Base-by-base conservation (phyloP, 1,140 invertebrate species). In the Harpegnathos saltator region DNA sequence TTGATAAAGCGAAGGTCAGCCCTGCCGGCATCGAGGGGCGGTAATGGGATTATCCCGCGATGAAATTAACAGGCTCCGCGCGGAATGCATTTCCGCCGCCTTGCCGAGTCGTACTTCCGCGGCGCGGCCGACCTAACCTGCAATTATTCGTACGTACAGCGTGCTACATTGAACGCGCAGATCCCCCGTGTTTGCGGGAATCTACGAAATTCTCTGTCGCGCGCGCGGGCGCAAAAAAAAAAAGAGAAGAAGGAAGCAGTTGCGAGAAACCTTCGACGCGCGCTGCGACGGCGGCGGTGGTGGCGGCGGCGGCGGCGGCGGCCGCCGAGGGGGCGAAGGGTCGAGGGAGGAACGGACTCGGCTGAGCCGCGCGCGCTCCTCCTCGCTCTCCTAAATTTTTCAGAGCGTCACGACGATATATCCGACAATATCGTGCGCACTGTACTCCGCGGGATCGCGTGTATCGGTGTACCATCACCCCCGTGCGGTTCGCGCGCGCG, bases 381-480 rank as follows among this genome's bases (percentile, higher is more conserved):
- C 33, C 66, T 80, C 22, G 52, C 52, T 69, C 52, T 69, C 85
- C 73, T 84, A 87, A 87, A 87, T 87, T 87, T 87, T 83, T 82
- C 71, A 84, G 85, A 87, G 83, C 78, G 26, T 82, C 68, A 65
- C 81, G 68, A 73, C 72, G 80, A 83, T 86, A 77, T 86, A 86
- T 83, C 84, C 85, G 62, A 86, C 84, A 71, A 83, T 44, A 44
- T 72, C 85, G 80, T 74, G 81, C 65, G 77, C 85, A 85, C 74
- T 63, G 75, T 85, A 73, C 59, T 59, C 11, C 59, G 33, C 19
- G 26, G 38, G 52, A 38, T 63, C 56, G 59, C 14, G 65, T 86
- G 78, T 86, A 69, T 84, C 71, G 66, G 85, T 87, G 81, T 65
- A 29, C 73, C 24, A 38, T 59, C 77, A 19, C 44, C 17, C 44